Conservation (phyloP, 2,888 invertebrate genomes). For the Macrophya alboannulata region DNA sequence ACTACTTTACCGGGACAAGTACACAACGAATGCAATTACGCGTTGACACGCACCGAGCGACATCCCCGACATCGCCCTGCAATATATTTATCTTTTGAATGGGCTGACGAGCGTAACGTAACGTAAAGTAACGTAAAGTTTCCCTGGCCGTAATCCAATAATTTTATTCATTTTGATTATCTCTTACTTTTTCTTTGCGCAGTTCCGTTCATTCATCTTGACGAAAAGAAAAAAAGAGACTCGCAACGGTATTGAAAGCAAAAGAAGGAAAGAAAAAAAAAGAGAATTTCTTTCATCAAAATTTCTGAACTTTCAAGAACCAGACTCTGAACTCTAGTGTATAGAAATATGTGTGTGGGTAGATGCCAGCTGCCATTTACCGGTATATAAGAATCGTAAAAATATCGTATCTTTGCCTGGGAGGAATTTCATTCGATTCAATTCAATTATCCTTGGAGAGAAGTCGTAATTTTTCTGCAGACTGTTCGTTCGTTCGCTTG, state of each 20-base stretch:
- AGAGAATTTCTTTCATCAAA: too few relatives aligned
- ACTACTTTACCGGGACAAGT: neutral
- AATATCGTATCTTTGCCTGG: conserved; percentile 36
- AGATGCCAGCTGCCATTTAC: neutral
- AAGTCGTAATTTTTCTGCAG: conserved; percentile 44
- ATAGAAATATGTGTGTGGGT: neutral
- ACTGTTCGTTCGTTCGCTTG: neutral
- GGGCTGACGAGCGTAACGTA: neutral
- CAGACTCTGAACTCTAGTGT: neutral
- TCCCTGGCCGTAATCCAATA: neutral
- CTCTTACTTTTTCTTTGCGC: neutral
- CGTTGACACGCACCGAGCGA: conserved; percentile 51
- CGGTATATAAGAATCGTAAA: conserved; percentile 20
- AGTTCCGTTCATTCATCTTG: neutral
- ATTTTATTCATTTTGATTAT: conserved; percentile 10
- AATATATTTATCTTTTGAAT: conserved; percentile 33
- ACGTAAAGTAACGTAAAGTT: neutral
- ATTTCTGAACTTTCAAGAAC: conserved; percentile 3
- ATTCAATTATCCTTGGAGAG: conserved; percentile 39
- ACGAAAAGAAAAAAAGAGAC: neutral
- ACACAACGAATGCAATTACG: conserved; percentile 52
- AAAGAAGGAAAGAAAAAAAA: neutral
- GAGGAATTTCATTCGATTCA: conserved; percentile 35
- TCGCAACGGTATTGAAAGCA: neutral
- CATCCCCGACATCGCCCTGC: conserved; percentile 33